Base-by-base conservation (phyloP, 2,888 invertebrate species). In the Microdon myrmicae region DNA sequence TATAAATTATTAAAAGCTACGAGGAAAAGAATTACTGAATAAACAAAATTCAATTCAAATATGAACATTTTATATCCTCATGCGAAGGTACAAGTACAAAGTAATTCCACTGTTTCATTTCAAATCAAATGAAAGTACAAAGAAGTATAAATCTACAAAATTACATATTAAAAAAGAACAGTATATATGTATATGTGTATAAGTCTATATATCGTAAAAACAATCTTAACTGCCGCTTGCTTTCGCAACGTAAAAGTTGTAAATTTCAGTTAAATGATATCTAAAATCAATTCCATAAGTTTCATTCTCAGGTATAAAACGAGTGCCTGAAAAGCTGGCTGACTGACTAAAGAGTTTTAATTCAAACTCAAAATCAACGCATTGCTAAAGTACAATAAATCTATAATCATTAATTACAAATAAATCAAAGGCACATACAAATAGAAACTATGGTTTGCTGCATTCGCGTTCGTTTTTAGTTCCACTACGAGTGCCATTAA, bases 351-450 rank as follows among this genome's bases (percentile, higher is more conserved):
- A 31, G 47, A 39, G 23, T 45, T 12, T 9, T 1, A 31, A 26
- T 32, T 28, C 29, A 4, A 45, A 47, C 38, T 37, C 22, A 44
- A 51, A 61, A 29, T 35, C 44, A 56, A 51, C 41, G 45, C n/a
- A n/a, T n/a, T n/a, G n/a, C n/a, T 44, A 8, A 16, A 26, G 29
- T 49, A 12, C 34, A 51, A 56, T 32, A 67, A 47, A 34, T 66
- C 34, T 6, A 44, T 55, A 51, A 39, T 47, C 47, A 59, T 64
- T 55, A 53, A 45, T 20, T 38, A 26, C 32, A 68, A 68, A 43
- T 32, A 68, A 61, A 53, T 53, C 55, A 68, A 68, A 68, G 68
- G 68, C 68, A 68, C 68, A 59, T 59, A 29, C 34, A 32, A 48
- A 49, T 68, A 68, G 68, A 68, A 68, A 68, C 68, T 61, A 58